phyloP scores from a whole-genome alignment of 2,797 vertebrate species.

The Australoheros facetus region DNA sequence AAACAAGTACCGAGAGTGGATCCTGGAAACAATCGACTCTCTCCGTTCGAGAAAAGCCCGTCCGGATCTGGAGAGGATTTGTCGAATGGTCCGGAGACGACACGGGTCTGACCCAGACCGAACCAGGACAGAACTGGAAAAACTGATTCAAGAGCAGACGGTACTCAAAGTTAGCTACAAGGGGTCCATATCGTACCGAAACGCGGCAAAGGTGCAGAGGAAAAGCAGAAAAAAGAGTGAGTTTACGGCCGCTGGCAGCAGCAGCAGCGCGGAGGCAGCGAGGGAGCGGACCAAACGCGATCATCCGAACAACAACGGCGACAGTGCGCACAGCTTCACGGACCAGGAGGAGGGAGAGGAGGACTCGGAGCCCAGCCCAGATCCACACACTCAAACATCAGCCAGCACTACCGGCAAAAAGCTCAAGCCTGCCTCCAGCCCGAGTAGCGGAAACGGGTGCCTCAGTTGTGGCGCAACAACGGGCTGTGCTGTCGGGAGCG shows the following conservation, averaged over 20 bases:
- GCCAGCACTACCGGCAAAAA: slow-evolving; percentile 45
- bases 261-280: slow-evolving; percentile 65
- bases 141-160: slow-evolving; percentile 90
- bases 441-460: slow-evolving; percentile 69
- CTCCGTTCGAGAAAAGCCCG: slow-evolving; percentile 91
- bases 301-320: slow-evolving; percentile 72
- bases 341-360: slow-evolving; percentile 75
- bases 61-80: slow-evolving; percentile 91
- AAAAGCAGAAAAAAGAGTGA: slow-evolving; percentile 84
- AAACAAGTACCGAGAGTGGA: slow-evolving; percentile 88
- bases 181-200: slow-evolving; percentile 90
- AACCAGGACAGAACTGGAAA: slow-evolving; percentile 89
- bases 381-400: slow-evolving; percentile 51
- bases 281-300: slow-evolving; percentile 70
- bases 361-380: slow-evolving; percentile 67
- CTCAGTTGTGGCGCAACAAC: slow-evolving; percentile 73
- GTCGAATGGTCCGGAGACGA: slow-evolving; percentile 90
- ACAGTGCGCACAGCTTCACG: slow-evolving; percentile 79
- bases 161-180: slow-evolving; percentile 94
- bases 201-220: slow-evolving; percentile 89
- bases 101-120: slow-evolving; percentile 89
- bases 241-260: slow-evolving; percentile 66
- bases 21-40: slow-evolving; percentile 92
- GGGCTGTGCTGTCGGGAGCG: slow-evolving; percentile 69
- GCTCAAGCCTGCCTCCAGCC: slow-evolving; percentile 48